Base-by-base conservation (phyloP, 2,888 invertebrate genomes). In the Microplitis manilae region DNA sequence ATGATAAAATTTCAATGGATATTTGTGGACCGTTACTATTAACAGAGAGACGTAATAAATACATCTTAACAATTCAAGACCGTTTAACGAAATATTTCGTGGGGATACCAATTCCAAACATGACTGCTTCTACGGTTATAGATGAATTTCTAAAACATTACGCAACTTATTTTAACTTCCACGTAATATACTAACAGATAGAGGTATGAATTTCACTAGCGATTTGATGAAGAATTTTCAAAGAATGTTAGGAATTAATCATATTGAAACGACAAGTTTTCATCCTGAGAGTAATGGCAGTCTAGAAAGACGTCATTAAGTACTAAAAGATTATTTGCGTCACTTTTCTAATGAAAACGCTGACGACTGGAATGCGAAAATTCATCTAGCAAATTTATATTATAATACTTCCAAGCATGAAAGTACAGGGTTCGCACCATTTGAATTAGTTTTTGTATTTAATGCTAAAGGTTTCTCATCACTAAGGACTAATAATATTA, bases 401-500 rank as follows among this genome's bases (percentile, higher is more conserved):
- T 76, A 76, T 13, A 76, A 79, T 17, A 71, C 78, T 13, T 69
- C 76, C 1, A 75, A 72, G 39, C 71, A 77, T 61, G 77, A 78
- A 39, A 76, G 65, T 13, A 78, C 78, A 6, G 70, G 71, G 0
- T 50, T 50, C 59, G 76, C 70, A 4, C 70, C 73, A 0, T 65
- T 5, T 13, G 76, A 76, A 39, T 65, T 76, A 30, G 67, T 67
- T 6, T 73, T 78, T n/a, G 71, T 70, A 15, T 7, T 40, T n/a
- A 73, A 60, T 9, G 15, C 76, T 1, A 73, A 39, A 5, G 9
- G 15, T 40, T 41, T 76, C 5, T 78, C 73, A 13, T 41, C 64
- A 41, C 8, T 73, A 9, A 76, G 68, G n/a, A 73, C 6, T 7
- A 30, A 30, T 9, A 73, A 76, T 40, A 70, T 62, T 0, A 9